Base-by-base conservation (phyloP, 1,140 invertebrate species). In the Drosophila pruinosa region DNA sequence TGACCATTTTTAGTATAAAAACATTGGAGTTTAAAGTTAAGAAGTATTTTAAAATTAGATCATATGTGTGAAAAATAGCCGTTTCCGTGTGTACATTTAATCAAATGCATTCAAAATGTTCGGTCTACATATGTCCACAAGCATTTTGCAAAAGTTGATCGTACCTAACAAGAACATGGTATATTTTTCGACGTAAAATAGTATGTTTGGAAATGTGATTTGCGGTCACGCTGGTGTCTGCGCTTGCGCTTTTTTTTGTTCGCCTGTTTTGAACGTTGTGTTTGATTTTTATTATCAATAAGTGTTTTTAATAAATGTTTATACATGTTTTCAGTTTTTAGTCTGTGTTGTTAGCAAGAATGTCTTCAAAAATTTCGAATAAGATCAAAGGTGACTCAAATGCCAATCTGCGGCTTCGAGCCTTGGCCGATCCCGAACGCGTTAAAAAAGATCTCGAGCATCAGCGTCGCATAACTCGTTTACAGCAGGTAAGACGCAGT, bases 381-480 rank as follows among this genome's bases (percentile, higher is more conserved):
- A 86, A 83, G 62, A 75, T 68, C 12, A 83, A 73, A 10, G 73
- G 70, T 26, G 71, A 71, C 7, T 24, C 59, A 19, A 67, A 38
- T 15, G 41, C 24, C 7, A 72, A 26, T 4, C 48, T 43, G 21
- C 59, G 53, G 6, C 6, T 58, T 15, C 41, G 48, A 45, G 50
- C 52, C n/a, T 64, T 91, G 0, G 68, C 63, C 19, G 89, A 90
- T 57, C 72, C 78, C 6, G 78, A 81, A 15, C 39, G 72, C 5
- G 63, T 78, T 3, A 72, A 63, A 61, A 91, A 91, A 75, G 75
- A 90, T 41, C 65, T 88, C 3, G 88, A 91, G 54, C 71, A 67
- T 21, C 75, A 91, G 63, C 75, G 78, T 61, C 77, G 90, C 69
- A 91, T 90, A 67, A 75, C 78, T 24, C 78, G 90, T 58, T 67